A percentile compares a stretch with the other conserved stretches of the same genome.
Evolutionary conservation across 2,888 invertebrate genomes (phyloP).

Genomic region (Athalia rosae): DNA sequence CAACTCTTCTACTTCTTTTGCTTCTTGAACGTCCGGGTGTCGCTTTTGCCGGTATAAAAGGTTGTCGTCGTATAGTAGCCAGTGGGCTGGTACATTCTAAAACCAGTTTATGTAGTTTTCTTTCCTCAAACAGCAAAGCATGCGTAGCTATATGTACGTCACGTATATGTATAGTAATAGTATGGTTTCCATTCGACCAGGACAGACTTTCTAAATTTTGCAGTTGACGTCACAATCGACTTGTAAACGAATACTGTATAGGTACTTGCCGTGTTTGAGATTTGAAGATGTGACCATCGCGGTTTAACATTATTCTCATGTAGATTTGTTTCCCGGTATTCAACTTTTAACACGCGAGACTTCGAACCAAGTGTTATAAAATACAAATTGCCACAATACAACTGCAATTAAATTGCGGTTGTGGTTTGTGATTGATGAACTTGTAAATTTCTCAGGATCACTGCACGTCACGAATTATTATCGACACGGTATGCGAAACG

Average conservation of each 20-base stretch:
- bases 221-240: constrained; percentile 35
- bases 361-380: neutral
- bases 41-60: neutral
- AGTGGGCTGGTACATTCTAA: constrained; percentile 14
- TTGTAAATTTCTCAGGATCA: constrained; percentile 7
- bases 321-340: neutral
- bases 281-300: neutral
- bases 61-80: neutral
- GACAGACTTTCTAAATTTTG: constrained; percentile 43
- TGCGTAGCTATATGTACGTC: constrained; percentile 11
- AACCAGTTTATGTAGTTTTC: constrained; percentile 33
- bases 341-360: neutral
- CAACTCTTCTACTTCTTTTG: too few relatives aligned
- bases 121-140: constrained; percentile 11
- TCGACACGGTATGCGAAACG: too few relatives aligned
- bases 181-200: constrained; percentile 34
- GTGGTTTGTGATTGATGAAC: constrained; percentile 21
- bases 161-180: constrained; percentile 38
- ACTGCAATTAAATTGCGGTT: constrained; percentile 16
- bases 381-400: too few relatives aligned
- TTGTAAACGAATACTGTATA: neutral
- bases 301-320: neutral
- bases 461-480: constrained; percentile 9
- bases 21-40: too few relatives aligned
- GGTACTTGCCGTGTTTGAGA: neutral